Evolutionary conservation across 2,797 vertebrate genomes (phyloP).

Genomic region (Periophthalmus magnuspinnatus): DNA sequence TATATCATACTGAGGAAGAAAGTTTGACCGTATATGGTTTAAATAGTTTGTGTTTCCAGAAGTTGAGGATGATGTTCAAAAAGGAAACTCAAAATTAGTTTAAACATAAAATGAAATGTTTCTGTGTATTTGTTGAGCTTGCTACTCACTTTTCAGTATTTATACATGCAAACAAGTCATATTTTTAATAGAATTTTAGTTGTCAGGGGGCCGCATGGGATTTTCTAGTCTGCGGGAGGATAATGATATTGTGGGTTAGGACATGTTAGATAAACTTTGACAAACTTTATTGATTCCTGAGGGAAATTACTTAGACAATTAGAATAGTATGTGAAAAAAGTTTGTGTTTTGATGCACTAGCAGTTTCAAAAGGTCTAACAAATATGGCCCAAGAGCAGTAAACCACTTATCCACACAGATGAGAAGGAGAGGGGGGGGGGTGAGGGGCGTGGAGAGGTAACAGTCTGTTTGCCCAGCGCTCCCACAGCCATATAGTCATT

Average conservation of each 20-base stretch:
- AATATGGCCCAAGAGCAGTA: slow-evolving; percentile 12
- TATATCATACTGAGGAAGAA: neutral
- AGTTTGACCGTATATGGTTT: neutral
- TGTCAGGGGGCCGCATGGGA: neutral
- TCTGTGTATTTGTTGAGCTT: neutral
- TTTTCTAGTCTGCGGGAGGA: neutral
- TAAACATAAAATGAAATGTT: too few relatives aligned
- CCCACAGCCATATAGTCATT: slow-evolving; percentile 71
- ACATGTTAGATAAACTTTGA: too few relatives aligned
- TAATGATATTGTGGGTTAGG: neutral
- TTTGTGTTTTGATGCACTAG: too few relatives aligned
- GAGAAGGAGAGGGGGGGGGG: slow-evolving; percentile 5
- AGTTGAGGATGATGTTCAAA: too few relatives aligned
- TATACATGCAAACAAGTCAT: neutral
- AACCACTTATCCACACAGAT: slow-evolving; percentile 35
- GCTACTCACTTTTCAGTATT: neutral
- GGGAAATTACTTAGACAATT: too few relatives aligned
- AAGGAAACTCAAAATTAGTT: too few relatives aligned
- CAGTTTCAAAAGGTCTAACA: neutral
- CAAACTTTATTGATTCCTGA: too few relatives aligned
- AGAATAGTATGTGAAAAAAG: too few relatives aligned
- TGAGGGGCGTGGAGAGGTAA: slow-evolving; percentile 18
- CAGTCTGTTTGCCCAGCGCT: slow-evolving; percentile 62
- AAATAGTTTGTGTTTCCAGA: neutral
- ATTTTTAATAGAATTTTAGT: neutral